A percentile compares a stretch with the other conserved stretches of the same genome.
Conservation (phyloP, 1,140 invertebrate species). For the Ceratina australensis region DNA sequence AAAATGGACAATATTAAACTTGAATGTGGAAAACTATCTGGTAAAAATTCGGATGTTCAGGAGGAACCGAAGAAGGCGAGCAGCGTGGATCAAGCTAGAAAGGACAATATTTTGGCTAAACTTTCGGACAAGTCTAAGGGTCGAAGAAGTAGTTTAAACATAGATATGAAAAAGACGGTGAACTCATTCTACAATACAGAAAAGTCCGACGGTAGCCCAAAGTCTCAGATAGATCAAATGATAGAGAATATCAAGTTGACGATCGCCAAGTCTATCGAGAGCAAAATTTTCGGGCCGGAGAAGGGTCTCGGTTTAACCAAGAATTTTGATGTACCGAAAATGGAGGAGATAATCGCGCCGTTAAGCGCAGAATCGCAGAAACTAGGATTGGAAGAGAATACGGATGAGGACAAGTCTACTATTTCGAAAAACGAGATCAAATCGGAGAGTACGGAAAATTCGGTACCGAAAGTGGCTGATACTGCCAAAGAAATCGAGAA, state of each 20-base stretch:
- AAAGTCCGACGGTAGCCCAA: slow-evolving; percentile 66
- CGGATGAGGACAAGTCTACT: slow-evolving; percentile 68
- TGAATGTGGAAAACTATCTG: slow-evolving; percentile 33
- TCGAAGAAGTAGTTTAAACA: slow-evolving; percentile 74
- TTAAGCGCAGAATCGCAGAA: slow-evolving; percentile 71
- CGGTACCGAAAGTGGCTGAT: slow-evolving; percentile 77
- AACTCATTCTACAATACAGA: slow-evolving; percentile 67
- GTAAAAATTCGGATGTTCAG: slow-evolving; percentile 43
- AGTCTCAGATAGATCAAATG: slow-evolving; percentile 76
- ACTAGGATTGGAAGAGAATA: slow-evolving; percentile 66
- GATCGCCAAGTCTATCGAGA: slow-evolving; percentile 76
- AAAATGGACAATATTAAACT: slow-evolving; percentile 54
- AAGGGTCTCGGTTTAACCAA: slow-evolving; percentile 69
- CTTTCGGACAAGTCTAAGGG: slow-evolving; percentile 67
- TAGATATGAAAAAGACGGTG: slow-evolving; percentile 74
- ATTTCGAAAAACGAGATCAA: slow-evolving; percentile 64
- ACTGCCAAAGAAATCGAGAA: slow-evolving; percentile 80
- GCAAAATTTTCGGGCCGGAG: slow-evolving; percentile 70
- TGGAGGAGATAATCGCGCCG: slow-evolving; percentile 74
- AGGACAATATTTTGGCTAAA: slow-evolving; percentile 69
- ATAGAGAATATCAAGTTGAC: slow-evolving; percentile 76
- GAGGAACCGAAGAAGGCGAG: slow-evolving; percentile 57
- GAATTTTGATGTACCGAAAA: slow-evolving; percentile 73
- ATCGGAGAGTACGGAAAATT: slow-evolving; percentile 70
- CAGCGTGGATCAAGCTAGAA: slow-evolving; percentile 63